Percentiles rank a stretch among this genome's conserved stretches.
Evolutionary conservation across 1,140 invertebrate species (phyloP).

Genomic region (Papilio helenus): DNA sequence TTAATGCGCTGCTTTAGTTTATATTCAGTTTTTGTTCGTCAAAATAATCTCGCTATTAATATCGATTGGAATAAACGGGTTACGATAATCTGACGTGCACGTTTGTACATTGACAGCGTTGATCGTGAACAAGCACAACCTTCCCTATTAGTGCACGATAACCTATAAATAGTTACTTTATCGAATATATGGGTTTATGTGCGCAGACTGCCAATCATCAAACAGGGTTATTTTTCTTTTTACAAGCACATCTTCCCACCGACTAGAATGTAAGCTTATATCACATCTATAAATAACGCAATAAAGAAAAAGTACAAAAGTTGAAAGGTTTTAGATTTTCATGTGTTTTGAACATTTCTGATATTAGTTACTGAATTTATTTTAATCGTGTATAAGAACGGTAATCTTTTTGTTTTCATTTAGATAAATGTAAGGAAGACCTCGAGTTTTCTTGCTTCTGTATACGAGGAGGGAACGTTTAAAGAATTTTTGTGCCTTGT

Average conservation of each 20-base stretch:
- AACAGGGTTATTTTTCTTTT: constrained; percentile 42
- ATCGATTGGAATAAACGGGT: constrained; percentile 51
- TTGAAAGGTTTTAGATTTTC: neutral
- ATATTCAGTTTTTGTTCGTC: constrained; percentile 34
- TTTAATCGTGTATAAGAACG: neutral
- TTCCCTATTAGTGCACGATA: constrained; percentile 57
- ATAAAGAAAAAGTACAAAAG: neutral
- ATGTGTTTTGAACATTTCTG: neutral
- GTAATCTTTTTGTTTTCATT: neutral
- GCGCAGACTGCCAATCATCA: constrained; percentile 38
- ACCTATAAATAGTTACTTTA: constrained; percentile 55
- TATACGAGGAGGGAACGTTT: neutral
- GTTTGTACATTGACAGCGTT: constrained; percentile 50
- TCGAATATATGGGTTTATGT: constrained; percentile 41
- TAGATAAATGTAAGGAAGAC: neutral
- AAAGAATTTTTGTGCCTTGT: constrained; percentile 22
- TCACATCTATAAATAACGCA: constrained; percentile 25
- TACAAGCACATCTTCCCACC: constrained; percentile 24
- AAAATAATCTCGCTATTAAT: constrained; percentile 40
- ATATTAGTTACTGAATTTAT: constrained; percentile 1
- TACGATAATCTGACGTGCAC: constrained; percentile 48
- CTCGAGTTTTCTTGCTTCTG: constrained; percentile 10
- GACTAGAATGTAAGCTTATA: constrained; percentile 18
- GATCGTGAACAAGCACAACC: constrained; percentile 50
- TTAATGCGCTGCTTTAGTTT: constrained; percentile 33